These are phyloP conservation scores for Natator depressus DNA, from an alignment of 2,113 vertebrate genomes.

Conservation along the genomic window DNA sequence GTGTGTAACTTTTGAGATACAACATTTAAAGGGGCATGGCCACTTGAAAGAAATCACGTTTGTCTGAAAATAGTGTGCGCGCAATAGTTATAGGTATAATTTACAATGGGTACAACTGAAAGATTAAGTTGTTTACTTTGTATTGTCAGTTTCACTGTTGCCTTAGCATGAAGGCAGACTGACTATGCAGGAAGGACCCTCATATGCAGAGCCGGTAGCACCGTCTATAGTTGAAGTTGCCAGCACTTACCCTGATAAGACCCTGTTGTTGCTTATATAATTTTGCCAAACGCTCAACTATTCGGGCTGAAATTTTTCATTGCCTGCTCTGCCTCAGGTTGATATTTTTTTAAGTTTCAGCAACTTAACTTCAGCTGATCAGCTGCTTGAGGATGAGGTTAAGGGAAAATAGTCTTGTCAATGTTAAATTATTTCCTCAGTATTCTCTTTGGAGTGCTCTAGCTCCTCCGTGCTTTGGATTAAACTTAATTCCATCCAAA, in stretches of 20 bases:
- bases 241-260: background rate
- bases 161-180: background rate
- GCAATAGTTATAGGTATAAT: no score
- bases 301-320: fast-evolving
- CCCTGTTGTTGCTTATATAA: background rate
- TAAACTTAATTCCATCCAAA: no score
- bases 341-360: fast-evolving
- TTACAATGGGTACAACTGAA: background rate
- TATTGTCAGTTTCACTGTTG: background rate
- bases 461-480: background rate
- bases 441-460: background rate
- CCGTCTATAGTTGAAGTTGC: background rate
- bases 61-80: background rate
- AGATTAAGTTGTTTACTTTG: background rate
- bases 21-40: background rate
- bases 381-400: background rate
- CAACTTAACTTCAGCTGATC: background rate
- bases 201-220: background rate
- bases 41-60: background rate
- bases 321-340: background rate
- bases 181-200: background rate
- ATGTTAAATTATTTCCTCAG: background rate
- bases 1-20: no score
- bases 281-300: background rate
- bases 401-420: background rate